These are phyloP conservation scores for Diachasma alloeum DNA, from an alignment of 1,140 invertebrate species.

Conservation along the genomic window DNA sequence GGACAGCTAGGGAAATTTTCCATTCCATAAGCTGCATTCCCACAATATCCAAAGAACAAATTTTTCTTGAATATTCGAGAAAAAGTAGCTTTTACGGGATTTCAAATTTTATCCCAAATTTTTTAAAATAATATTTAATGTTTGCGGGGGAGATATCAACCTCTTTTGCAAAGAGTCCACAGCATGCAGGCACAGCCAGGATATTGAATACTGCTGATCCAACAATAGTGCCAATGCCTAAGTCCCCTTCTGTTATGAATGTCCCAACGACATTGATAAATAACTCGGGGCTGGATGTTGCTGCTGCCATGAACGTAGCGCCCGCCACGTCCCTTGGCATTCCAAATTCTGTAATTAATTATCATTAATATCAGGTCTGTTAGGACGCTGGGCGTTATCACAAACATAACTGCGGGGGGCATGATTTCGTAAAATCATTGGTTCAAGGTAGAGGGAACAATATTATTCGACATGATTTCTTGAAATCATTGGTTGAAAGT, in stretches of 20 bases:
- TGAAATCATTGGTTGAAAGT: no score
- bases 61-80: no score
- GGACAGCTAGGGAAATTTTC: no score
- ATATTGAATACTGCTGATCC: slow-evolving; percentile 78
- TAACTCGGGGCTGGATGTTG: slow-evolving; percentile 72
- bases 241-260: slow-evolving; percentile 70
- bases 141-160: slow-evolving; percentile 45
- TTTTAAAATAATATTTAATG: neutral
- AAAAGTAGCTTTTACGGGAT: no score
- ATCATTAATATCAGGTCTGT: neutral
- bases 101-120: neutral
- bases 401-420: no score
- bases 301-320: slow-evolving; percentile 73
- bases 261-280: slow-evolving; percentile 69
- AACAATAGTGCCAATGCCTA: slow-evolving; percentile 73
- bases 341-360: slow-evolving; percentile 27
- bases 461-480: no score
- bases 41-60: no score
- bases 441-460: no score
- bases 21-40: no score
- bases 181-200: slow-evolving; percentile 73
- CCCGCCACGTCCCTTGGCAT: slow-evolving; percentile 71
- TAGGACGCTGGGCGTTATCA: no score
- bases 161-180: slow-evolving; percentile 67
- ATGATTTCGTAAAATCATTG: no score